Evolutionary conservation across 2,888 invertebrate species (phyloP).

Genomic region (Phoenoteleia sp.): DNA sequence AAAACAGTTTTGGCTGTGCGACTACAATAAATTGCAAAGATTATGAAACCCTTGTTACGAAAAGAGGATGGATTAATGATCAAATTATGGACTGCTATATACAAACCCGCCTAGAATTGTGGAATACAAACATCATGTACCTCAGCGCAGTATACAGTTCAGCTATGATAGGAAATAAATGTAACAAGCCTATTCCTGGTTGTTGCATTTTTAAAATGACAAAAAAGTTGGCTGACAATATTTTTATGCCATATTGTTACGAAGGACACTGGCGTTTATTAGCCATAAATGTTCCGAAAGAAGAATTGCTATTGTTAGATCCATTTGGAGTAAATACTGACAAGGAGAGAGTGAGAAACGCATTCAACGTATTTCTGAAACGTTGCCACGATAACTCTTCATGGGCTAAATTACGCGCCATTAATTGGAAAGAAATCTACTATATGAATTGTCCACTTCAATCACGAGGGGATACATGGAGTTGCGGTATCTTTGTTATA

Average conservation of each 20-base stretch:
- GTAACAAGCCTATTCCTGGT: background rate
- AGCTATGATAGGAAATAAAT: slow-evolving; percentile 25
- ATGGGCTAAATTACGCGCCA: background rate
- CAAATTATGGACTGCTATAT: slow-evolving; percentile 18
- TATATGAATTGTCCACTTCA: background rate
- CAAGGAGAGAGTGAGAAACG: background rate
- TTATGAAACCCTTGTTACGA: background rate
- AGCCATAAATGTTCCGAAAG: background rate
- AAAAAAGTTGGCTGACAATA: background rate
- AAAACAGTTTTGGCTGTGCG: background rate
- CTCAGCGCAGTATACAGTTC: slow-evolving; percentile 21
- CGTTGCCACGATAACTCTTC: background rate
- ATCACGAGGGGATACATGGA: background rate
- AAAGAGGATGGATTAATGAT: slow-evolving; percentile 27
- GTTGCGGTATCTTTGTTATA: background rate
- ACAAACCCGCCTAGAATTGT: slow-evolving; percentile 16
- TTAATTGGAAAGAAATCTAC: background rate
- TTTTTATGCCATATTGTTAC: slow-evolving; percentile 57
- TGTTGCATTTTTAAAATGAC: background rate
- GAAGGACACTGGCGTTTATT: no score
- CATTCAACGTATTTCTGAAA: background rate
- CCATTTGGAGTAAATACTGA: background rate
- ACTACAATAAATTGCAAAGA: background rate
- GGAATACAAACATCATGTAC: no score
- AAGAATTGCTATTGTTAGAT: background rate